phyloP scores from a whole-genome alignment of 2,888 invertebrate species.

The Plutella xylostella region DNA sequence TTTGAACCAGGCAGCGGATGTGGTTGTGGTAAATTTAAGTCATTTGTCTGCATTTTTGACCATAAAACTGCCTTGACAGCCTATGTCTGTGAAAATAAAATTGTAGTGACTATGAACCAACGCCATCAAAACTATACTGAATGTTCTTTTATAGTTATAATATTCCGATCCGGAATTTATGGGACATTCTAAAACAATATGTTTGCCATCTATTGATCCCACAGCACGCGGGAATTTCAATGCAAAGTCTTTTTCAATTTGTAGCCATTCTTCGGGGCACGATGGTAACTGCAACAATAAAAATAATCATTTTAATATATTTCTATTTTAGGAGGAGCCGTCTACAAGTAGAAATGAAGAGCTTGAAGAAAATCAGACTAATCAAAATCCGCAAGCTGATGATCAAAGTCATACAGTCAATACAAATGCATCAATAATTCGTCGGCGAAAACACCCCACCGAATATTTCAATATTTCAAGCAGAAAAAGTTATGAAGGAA shows the following conservation, averaged over 20 bases:
- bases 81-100: slow-evolving; percentile 25
- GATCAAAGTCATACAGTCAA: slow-evolving; percentile 13
- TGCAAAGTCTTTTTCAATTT: slow-evolving; percentile 14
- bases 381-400: slow-evolving; percentile 9
- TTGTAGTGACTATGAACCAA: slow-evolving; percentile 24
- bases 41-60: slow-evolving; percentile 1
- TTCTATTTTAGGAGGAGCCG: slow-evolving; percentile 9
- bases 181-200: slow-evolving; percentile 23
- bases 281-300: slow-evolving; percentile 12
- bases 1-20: slow-evolving; percentile 18
- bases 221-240: slow-evolving; percentile 6
- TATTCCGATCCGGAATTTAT: slow-evolving; percentile 23
- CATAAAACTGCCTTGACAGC: slow-evolving; percentile 19
- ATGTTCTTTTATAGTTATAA: slow-evolving; percentile 24
- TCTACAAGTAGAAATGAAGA: slow-evolving; percentile 9
- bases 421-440: slow-evolving; percentile 13
- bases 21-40: slow-evolving; percentile 20
- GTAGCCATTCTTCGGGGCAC: slow-evolving; percentile 11
- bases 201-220: slow-evolving; percentile 13
- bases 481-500: slow-evolving; percentile 17
- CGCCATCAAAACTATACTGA: slow-evolving; percentile 26
- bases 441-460: slow-evolving; percentile 9
- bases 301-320: slow-evolving; percentile 10
- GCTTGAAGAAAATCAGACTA: slow-evolving; percentile 2
- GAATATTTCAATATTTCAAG: slow-evolving; percentile 12